A percentile compares a stretch with the other conserved stretches of the same genome.
These are phyloP conservation scores for Halichoerus grypus DNA, from an alignment of 2,113 vertebrate genomes.

Conservation along the genomic window DNA sequence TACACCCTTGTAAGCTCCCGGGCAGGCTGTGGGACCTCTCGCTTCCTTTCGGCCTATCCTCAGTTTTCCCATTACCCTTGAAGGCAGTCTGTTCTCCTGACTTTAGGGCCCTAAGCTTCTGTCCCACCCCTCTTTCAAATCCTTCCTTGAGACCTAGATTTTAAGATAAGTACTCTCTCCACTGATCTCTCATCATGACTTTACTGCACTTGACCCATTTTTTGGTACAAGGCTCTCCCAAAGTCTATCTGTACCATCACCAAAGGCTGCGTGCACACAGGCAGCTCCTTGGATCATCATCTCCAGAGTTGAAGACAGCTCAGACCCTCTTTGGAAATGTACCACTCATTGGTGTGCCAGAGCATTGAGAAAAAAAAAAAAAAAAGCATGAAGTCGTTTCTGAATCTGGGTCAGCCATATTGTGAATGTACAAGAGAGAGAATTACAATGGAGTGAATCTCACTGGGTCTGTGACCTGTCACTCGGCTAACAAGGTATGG, in stretches of 20 bases:
- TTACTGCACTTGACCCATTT: slow-evolving; percentile 43
- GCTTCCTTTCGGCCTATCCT: slow-evolving; percentile 36
- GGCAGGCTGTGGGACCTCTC: slow-evolving; percentile 1
- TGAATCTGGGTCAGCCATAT: slow-evolving; percentile 53
- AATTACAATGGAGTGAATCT: background rate
- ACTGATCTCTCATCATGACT: background rate
- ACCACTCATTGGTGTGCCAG: slow-evolving; percentile 13
- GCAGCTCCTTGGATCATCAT: background rate
- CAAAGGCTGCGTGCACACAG: background rate
- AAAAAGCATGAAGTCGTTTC: background rate
- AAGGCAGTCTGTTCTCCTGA: background rate
- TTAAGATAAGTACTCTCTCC: slow-evolving; percentile 42
- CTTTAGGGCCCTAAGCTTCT: background rate
- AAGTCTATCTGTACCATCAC: background rate
- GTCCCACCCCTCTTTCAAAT: slow-evolving; percentile 17
- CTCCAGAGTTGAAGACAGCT: slow-evolving; percentile 56
- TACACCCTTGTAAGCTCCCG: slow-evolving; percentile 4
- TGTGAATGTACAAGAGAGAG: slow-evolving; percentile 55
- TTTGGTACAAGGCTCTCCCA: slow-evolving; percentile 39
- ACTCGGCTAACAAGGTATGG: background rate
- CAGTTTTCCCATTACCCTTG: background rate
- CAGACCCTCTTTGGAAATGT: slow-evolving; percentile 71
- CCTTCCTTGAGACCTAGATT: background rate
- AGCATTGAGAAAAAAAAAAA: background rate
- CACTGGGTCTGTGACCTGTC: background rate